Evolutionary conservation across 2,888 invertebrate genomes (phyloP).

Genomic region (Pristionchus entomophagus): DNA sequence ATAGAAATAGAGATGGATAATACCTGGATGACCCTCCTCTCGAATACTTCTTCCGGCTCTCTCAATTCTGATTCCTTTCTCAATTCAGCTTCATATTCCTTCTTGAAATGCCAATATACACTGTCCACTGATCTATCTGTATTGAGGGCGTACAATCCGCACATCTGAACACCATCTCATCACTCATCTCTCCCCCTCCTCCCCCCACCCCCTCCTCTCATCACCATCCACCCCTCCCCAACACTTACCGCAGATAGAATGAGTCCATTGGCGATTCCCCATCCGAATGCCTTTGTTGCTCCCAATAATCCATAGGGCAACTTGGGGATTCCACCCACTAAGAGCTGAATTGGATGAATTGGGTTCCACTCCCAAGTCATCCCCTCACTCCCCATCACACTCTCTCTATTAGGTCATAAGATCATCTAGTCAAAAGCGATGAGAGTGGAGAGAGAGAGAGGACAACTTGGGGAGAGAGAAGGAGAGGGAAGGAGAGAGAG

Average conservation of each 20-base stretch:
- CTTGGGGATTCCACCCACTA: conserved; percentile 65
- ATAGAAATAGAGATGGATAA: too few species aligned
- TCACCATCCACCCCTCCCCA: too few species aligned
- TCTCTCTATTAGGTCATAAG: too few species aligned
- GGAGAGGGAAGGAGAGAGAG: background rate
- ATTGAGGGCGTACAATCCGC: conserved; percentile 58
- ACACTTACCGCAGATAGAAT: conserved; percentile 61
- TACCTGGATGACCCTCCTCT: background rate
- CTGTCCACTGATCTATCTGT: conserved; percentile 62
- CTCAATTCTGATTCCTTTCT: too few species aligned
- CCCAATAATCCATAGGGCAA: conserved; percentile 66
- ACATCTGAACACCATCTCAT: too few species aligned
- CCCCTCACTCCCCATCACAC: too few species aligned
- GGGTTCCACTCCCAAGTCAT: background rate
- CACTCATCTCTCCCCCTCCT: background rate
- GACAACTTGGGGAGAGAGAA: too few species aligned
- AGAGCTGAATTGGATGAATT: conserved; percentile 55
- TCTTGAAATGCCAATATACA: conserved; percentile 60
- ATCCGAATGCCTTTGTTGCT: conserved; percentile 62
- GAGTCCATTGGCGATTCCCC: conserved; percentile 60
- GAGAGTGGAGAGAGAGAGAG: too few species aligned
- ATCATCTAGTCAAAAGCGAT: background rate
- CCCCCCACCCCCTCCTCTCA: background rate
- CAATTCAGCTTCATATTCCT: conserved; percentile 39
- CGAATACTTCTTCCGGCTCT: background rate